These are phyloP conservation scores for Hymenopus coronatus DNA, from an alignment of 2,888 invertebrate genomes.

Conservation along the genomic window DNA sequence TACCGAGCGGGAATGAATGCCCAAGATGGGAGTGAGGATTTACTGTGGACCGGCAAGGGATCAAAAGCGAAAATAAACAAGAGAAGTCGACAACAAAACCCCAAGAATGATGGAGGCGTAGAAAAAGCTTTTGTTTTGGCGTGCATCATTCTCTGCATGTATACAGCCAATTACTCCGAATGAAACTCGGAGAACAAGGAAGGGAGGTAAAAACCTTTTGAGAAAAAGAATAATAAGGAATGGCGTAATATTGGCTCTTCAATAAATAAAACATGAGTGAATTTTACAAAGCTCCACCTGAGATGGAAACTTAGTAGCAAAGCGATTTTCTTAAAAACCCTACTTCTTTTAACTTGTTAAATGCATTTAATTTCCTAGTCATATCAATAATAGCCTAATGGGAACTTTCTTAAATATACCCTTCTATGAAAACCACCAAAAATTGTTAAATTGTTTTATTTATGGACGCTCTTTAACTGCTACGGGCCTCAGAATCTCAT, in stretches of 20 bases:
- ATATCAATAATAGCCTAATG: too few relatives aligned
- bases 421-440: too few relatives aligned
- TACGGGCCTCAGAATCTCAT: too few relatives aligned
- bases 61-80: conserved; percentile 10
- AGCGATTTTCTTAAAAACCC: too few relatives aligned
- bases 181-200: not conserved
- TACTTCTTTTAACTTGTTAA: too few relatives aligned
- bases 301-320: too few relatives aligned
- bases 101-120: not conserved
- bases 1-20: conserved; percentile 13
- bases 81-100: not conserved
- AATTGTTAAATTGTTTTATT: too few relatives aligned
- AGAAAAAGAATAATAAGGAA: not conserved
- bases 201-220: not conserved
- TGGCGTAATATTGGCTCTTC: not conserved
- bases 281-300: not conserved
- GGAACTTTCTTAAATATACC: too few relatives aligned
- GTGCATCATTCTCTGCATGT: not conserved
- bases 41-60: conserved; percentile 14
- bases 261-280: not conserved
- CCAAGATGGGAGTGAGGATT: conserved; percentile 18
- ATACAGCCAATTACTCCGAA: not conserved
- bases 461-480: too few relatives aligned
- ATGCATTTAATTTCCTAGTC: too few relatives aligned
- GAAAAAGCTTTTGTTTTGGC: not conserved